Percentiles rank a stretch among this genome's conserved stretches.
These are phyloP conservation scores for Smittia aterrima DNA, from an alignment of 2,888 invertebrate species.

Conservation along the genomic window DNA sequence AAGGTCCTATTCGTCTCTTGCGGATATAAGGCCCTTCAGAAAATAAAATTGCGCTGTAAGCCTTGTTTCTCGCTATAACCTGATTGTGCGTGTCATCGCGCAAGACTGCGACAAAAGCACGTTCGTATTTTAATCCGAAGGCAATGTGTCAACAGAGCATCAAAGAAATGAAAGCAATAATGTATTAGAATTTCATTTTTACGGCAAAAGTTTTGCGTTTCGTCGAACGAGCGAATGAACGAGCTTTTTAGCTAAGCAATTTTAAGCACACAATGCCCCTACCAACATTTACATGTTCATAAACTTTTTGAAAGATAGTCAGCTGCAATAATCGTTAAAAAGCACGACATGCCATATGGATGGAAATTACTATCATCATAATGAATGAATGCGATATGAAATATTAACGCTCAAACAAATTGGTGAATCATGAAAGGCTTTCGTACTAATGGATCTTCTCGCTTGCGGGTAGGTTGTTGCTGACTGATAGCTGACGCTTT, in stretches of 20 bases:
- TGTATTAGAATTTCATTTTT: conserved; percentile 11
- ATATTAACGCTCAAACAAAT: background rate
- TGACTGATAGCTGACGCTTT: background rate
- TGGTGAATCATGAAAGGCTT: background rate
- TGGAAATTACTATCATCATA: conserved; percentile 21
- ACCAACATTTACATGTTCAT: too few species aligned
- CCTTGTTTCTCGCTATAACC: too few species aligned
- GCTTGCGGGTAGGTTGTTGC: background rate
- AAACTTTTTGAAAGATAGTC: background rate
- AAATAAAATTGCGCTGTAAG: too few species aligned
- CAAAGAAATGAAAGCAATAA: background rate
- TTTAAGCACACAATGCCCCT: too few species aligned
- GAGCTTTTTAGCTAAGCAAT: too few species aligned
- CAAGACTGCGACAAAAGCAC: conserved; percentile 21
- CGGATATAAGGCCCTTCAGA: too few species aligned
- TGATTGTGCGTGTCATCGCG: conserved; percentile 18
- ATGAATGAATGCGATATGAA: conserved; percentile 21
- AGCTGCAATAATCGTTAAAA: background rate
- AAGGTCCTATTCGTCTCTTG: too few species aligned
- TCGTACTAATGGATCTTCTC: background rate
- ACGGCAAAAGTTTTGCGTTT: background rate
- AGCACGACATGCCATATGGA: conserved; percentile 3
- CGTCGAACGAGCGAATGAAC: too few species aligned
- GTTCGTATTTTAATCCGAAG: background rate
- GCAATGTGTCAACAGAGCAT: conserved; percentile 10